Evolutionary conservation across 2,888 invertebrate species (phyloP), one percentile per base, ranked within the genome.

Genomic region (Muscina levida): DNA sequence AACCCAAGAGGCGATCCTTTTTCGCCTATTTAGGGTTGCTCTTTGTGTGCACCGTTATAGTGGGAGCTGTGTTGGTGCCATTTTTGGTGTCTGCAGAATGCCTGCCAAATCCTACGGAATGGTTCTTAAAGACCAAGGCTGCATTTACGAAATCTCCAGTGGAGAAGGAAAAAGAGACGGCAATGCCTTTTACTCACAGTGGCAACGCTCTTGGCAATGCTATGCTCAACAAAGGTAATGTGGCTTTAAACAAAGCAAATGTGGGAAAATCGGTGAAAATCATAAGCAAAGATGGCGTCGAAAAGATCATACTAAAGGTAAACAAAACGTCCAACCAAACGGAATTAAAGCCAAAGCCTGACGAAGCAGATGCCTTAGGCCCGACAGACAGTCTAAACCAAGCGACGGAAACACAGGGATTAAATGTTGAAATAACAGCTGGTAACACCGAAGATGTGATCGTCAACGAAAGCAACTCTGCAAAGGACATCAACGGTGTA

Each of bases 1-100:
- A 85, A 57, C 84, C 83, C 0, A 85, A 85, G 71, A 86, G 87
- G 44, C 87, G 89, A 37, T 89, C 89, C n/a, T 89, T 89, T 78
- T 89, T 90, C 72, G 90, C 90, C 66, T 90, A 90, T 83, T 82
- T 90, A 62, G 90, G 90, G 15, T 77, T 90, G 13, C 85, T 90
- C 59, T 90, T 90, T 77, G 89, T 91, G 1, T 90, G 90, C 71
- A 90, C 90, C 44, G 89, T 91, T 2, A 90, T 90, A 46, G 86
- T 90, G 71, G 90, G 90, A 0, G 90, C 90, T 17, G 85, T 90
- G n/a, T 80, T 90, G 0, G 87, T 90, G 82, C 90, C 90, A 22
- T 89, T 90, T 72, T 83, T 90, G 72, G 90, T 90, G 1, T 90
- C 90, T 22, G 88, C 89, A 44, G 90, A 90, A 79, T 90, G 89